phyloP scores from a whole-genome alignment of 2,888 invertebrate species.

The Rhodophaea formosa region DNA sequence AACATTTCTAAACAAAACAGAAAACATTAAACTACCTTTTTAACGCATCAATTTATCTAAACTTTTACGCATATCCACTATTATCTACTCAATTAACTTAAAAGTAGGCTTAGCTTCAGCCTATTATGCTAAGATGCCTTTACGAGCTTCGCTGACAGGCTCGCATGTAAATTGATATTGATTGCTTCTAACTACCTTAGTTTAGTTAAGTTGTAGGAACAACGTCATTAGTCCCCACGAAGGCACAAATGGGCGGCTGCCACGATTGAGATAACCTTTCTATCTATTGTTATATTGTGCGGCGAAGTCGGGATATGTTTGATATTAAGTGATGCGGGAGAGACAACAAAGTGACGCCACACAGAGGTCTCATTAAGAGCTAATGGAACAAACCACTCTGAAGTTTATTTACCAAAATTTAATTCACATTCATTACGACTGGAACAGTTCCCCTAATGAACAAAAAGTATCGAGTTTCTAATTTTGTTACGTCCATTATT shows the following conservation, averaged over 20 bases:
- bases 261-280: slow-evolving; percentile 7
- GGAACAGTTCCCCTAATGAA: slow-evolving; percentile 10
- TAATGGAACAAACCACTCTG: slow-evolving; percentile 8
- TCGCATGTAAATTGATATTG: slow-evolving; percentile 14
- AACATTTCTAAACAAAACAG: too few relatives aligned
- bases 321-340: slow-evolving; percentile 8
- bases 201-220: slow-evolving; percentile 11
- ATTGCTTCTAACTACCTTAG: slow-evolving; percentile 8
- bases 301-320: not conserved
- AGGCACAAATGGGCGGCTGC: slow-evolving; percentile 2
- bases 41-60: not conserved
- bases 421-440: not conserved
- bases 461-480: slow-evolving; percentile 14
- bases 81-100: not conserved
- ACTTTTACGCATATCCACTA: not conserved
- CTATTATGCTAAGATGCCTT: slow-evolving; percentile 9
- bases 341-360: slow-evolving; percentile 6
- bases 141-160: slow-evolving; percentile 2
- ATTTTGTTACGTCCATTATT: slow-evolving; percentile 22
- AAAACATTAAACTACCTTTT: too few relatives aligned
- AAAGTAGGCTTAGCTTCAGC: slow-evolving; percentile 8
- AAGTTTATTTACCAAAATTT: slow-evolving; percentile 3
- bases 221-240: slow-evolving; percentile 11
- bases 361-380: slow-evolving; percentile 5
- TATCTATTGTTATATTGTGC: slow-evolving; percentile 9